A percentile compares a stretch with the other conserved stretches of the same genome.
Evolutionary conservation across 2,888 invertebrate genomes (phyloP).

Genomic region (Kuschelorhynchus macadamiae): DNA sequence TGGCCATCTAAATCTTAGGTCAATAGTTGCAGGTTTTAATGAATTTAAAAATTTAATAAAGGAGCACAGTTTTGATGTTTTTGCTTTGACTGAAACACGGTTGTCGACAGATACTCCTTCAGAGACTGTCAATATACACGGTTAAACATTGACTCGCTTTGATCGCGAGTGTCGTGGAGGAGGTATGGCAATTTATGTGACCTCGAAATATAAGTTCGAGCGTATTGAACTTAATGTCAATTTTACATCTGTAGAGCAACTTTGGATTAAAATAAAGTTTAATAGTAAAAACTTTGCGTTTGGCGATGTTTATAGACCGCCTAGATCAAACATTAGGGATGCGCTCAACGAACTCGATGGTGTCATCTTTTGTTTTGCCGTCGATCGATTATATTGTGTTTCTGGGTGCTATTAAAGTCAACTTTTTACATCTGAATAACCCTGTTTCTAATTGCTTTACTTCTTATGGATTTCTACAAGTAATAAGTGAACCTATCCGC

Average conservation of each 20-base stretch:
- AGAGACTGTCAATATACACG: too few species aligned
- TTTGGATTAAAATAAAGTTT: neutral
- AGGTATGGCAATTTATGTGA: constrained; percentile 30
- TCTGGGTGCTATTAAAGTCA: constrained; percentile 29
- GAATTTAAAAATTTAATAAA: constrained; percentile 17
- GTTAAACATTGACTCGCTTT: neutral
- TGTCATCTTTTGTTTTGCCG: constrained; percentile 11
- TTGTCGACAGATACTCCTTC: too few species aligned
- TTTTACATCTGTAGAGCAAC: neutral
- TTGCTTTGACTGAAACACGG: neutral
- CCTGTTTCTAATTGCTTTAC: constrained; percentile 23
- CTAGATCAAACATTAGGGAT: constrained; percentile 6
- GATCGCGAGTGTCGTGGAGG: constrained; percentile 7
- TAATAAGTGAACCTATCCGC: constrained; percentile 23
- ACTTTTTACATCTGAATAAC: constrained; percentile 25
- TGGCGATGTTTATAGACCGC: constrained; percentile 33
- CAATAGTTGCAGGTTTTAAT: constrained; percentile 26
- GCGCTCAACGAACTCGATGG: constrained; percentile 25
- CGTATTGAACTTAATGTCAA: constrained; percentile 10
- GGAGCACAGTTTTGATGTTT: neutral
- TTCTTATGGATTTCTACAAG: constrained; percentile 14
- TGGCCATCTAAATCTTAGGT: constrained; percentile 30
- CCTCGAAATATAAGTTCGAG: neutral
- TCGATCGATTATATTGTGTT: too few species aligned
- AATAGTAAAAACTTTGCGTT: neutral